Evolutionary conservation across 1,140 invertebrate genomes (phyloP).

Genomic region (Drosophila athabasca): DNA sequence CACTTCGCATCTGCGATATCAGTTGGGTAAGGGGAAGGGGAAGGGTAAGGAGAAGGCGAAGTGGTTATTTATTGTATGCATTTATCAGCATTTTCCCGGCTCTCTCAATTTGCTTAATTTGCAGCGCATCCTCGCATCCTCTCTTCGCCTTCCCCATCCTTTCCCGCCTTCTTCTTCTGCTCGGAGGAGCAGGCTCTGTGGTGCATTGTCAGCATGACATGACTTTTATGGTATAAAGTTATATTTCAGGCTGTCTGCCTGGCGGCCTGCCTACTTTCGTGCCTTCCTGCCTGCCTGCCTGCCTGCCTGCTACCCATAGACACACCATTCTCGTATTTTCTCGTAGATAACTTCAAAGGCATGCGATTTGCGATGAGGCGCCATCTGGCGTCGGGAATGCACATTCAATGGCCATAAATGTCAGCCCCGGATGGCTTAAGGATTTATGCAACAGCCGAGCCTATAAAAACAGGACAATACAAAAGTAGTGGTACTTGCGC

Average conservation of each 20-base stretch:
- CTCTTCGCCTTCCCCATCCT: not conserved
- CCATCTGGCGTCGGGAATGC: slow-evolving; percentile 46
- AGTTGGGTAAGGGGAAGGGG: not conserved
- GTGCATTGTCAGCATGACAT: slow-evolving; percentile 55
- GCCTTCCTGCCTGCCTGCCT: too few relatives aligned
- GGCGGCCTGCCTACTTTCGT: too few relatives aligned
- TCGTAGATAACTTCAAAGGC: slow-evolving; percentile 50
- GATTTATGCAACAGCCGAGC: slow-evolving; percentile 20
- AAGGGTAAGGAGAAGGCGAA: not conserved
- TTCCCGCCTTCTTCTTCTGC: too few relatives aligned
- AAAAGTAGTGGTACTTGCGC: not conserved
- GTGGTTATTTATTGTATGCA: slow-evolving; percentile 58
- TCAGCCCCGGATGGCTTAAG: slow-evolving; percentile 36
- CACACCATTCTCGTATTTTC: not conserved
- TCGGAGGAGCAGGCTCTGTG: not conserved
- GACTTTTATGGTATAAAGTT: slow-evolving; percentile 60
- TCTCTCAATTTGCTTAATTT: slow-evolving; percentile 52
- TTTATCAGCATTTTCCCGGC: slow-evolving; percentile 39
- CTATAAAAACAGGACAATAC: slow-evolving; percentile 19
- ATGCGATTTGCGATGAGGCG: slow-evolving; percentile 42
- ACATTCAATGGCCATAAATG: slow-evolving; percentile 48
- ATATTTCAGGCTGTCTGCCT: slow-evolving; percentile 40
- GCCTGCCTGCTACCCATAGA: slow-evolving; percentile 12
- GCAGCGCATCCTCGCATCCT: slow-evolving; percentile 7
- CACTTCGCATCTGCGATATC: slow-evolving; percentile 1